Evolutionary conservation across 1,140 invertebrate species (phyloP), one percentile per base, ranked within the genome.

Genomic region (Macrobrachium rosenbergii): DNA sequence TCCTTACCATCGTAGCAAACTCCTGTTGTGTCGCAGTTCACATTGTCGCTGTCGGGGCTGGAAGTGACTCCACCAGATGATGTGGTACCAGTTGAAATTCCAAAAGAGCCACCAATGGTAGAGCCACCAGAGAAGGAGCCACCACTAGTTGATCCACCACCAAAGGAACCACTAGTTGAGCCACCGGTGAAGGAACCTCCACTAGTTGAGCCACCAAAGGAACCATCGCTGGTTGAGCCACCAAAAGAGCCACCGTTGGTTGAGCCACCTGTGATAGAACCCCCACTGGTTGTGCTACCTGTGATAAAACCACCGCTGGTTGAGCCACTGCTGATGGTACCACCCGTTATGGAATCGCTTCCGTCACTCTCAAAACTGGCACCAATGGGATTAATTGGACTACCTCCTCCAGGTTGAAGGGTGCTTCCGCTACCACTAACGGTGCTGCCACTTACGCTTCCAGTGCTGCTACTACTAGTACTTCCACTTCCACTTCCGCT

Each of bases 11-110:
- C 97, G 90, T 98, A 98, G 91, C 97, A 98, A 81, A 97, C 97
- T 90, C 97, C 97, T 59, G 96, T 98, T 90, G 97, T 96, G 92
- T 98, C 97, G 91, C 97, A 98, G 92, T 98, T 97, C 19, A 96
- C 95, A 90, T 96, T 95, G 89, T 94, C 77, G 23, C 82, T 78
- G n/a, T 21, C 67, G 21, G 63, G 88, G 16, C n/a, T 43, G 11
- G 62, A 21, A 52, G 88, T 85, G 16, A 23, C 77, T 60, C 79
- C 62, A 16, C 21, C 12, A 16, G 43, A 43, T 59, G 21, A 23
- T 10, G 52, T 52, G 58, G 37, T 77, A 19, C 37, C 21, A 43
- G 21, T 43, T 77, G 37, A 77, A 77, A n/a, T 77, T 43, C 37
- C 63, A n/a, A 62, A 23, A 64, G 37, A 21, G 23, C 60, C 62